A percentile compares a stretch with the other conserved stretches of the same genome.
phyloP scores from a whole-genome alignment of 2,113 vertebrate genomes.

The Pluvialis apricaria region DNA sequence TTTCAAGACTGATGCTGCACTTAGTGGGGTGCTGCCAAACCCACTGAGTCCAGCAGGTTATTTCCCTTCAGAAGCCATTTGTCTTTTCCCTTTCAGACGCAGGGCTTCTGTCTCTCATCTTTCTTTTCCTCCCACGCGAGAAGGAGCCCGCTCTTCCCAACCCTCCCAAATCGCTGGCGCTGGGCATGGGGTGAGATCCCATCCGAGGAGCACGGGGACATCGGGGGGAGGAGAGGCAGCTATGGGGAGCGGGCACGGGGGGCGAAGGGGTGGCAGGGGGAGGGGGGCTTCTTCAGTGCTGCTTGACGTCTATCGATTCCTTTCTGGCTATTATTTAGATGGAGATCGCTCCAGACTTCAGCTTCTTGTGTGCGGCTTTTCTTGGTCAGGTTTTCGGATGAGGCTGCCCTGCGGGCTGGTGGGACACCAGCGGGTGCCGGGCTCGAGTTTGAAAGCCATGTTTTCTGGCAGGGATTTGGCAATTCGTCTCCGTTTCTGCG shows the following conservation, averaged over 20 bases:
- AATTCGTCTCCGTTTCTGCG: not conserved
- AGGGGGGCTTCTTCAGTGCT: not conserved
- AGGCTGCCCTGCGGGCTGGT: not conserved
- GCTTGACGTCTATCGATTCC: not conserved
- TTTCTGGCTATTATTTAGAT: not conserved
- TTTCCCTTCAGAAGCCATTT: conserved; percentile 26
- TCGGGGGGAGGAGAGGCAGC: not conserved
- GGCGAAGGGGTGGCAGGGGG: not conserved
- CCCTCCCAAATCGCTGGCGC: not conserved
- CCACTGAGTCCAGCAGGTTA: not conserved
- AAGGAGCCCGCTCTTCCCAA: not conserved
- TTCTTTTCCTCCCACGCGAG: not conserved
- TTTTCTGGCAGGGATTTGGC: not conserved
- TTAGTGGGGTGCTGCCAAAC: conserved; percentile 41
- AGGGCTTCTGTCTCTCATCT: not conserved
- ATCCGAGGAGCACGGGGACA: fast-evolving
- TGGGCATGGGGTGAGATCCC: not conserved
- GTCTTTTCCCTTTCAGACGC: not conserved
- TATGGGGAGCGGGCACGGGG: fast-evolving
- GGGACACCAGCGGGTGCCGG: not conserved
- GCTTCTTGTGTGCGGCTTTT: not conserved
- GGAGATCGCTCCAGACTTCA: not conserved
- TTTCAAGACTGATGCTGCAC: not conserved
- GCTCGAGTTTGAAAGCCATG: not conserved
- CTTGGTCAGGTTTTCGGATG: not conserved